phyloP scores from a whole-genome alignment of 92 coral and sea anemone genomes.

The Pocillopora meandrina region DNA sequence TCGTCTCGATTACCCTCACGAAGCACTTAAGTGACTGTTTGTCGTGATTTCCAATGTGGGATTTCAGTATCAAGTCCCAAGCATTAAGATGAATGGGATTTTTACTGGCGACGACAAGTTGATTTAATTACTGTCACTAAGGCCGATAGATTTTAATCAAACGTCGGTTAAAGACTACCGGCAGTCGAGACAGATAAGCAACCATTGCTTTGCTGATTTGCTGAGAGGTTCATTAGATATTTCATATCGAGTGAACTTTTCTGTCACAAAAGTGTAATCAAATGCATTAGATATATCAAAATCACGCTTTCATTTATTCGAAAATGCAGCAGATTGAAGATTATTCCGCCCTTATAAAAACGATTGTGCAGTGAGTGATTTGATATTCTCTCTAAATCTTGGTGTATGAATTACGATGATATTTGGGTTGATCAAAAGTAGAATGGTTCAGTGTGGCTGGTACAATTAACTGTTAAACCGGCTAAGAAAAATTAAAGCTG shows the following conservation, averaged over 20 bases:
- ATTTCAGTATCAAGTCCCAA: constrained; percentile 5
- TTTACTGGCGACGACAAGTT: constrained; percentile 56
- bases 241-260: constrained; percentile 4
- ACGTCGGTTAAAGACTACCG: constrained; percentile 29
- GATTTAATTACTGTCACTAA: constrained; percentile 68
- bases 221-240: constrained; percentile 7
- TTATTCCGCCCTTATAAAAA: too few relatives aligned
- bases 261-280: constrained; percentile 2
- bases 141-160: constrained; percentile 31
- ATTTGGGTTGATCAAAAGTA: background rate
- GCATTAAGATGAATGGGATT: constrained; percentile 38
- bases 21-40: background rate
- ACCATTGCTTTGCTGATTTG: constrained; percentile 4
- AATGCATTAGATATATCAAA: background rate
- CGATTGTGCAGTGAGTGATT: too few relatives aligned
- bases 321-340: background rate
- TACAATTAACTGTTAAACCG: background rate
- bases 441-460: constrained; percentile 1
- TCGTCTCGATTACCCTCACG: background rate
- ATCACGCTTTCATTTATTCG: background rate
- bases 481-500: background rate
- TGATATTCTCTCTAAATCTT: too few relatives aligned
- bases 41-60: background rate
- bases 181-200: constrained; percentile 36
- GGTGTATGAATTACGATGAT: too few relatives aligned